phyloP scores from a whole-genome alignment of 2,797 vertebrate genomes.

The Hippopotamyrus pictus region DNA sequence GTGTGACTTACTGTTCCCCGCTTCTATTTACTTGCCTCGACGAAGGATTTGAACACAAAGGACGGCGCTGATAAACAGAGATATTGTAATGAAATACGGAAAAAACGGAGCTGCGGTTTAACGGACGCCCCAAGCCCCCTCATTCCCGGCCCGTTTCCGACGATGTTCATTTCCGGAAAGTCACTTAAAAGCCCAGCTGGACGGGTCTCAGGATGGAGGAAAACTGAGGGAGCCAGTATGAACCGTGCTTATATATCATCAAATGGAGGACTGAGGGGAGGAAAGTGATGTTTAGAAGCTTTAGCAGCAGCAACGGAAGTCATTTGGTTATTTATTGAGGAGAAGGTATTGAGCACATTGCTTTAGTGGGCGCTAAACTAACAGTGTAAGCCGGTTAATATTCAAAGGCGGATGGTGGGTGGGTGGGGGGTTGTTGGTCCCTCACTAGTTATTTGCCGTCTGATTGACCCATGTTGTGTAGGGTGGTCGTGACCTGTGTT shows the following conservation, averaged over 20 bases:
- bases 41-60: slow-evolving; percentile 23
- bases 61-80: slow-evolving; percentile 23
- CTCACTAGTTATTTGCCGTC: not conserved
- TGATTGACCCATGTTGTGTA: not conserved
- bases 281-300: not conserved
- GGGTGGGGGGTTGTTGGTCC: not conserved
- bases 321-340: not conserved
- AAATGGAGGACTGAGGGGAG: not conserved
- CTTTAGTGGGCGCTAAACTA: not conserved
- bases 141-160: not conserved
- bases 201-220: not conserved
- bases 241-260: not conserved
- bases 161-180: not conserved
- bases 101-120: not conserved
- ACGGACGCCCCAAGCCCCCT: not conserved
- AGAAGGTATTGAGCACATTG: not conserved
- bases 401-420: not conserved
- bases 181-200: not conserved
- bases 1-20: slow-evolving; percentile 25
- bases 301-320: not conserved
- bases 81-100: not conserved
- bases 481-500: not conserved
- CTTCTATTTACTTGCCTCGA: slow-evolving; percentile 23
- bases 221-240: not conserved
- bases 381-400: not conserved